Evolutionary conservation across 2,888 invertebrate genomes (phyloP).

Genomic region (Hetaerina titia): DNA sequence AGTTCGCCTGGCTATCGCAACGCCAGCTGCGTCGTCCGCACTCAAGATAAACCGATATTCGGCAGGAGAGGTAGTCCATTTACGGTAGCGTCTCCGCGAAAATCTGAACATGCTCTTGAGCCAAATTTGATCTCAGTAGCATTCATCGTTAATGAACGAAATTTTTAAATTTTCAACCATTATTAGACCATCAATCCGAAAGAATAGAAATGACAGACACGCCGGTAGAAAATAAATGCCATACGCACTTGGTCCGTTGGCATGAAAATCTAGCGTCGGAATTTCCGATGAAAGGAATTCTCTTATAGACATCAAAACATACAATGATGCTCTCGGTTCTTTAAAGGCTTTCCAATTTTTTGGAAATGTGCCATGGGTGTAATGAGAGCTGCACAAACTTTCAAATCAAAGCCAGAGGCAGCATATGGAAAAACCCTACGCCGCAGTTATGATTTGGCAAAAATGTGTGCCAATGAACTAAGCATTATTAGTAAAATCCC

Average conservation of each 20-base stretch:
- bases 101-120: neutral
- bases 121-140: neutral
- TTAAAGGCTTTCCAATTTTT: neutral
- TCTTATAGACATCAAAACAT: neutral
- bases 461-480: too few relatives aligned
- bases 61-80: neutral
- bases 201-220: neutral
- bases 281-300: neutral
- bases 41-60: neutral
- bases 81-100: neutral
- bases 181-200: neutral
- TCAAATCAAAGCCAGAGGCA: too few relatives aligned
- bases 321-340: neutral
- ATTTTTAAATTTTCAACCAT: neutral
- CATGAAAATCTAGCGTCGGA: neutral
- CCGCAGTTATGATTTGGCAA: too few relatives aligned
- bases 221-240: neutral
- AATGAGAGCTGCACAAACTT: neutral
- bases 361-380: neutral
- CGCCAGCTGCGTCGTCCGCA: neutral
- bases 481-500: too few relatives aligned
- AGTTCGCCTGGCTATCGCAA: neutral
- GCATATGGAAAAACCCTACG: too few relatives aligned
- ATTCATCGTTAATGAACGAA: neutral
- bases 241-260: neutral